Conservation (phyloP, 2,113 vertebrate genomes). For the Nothocercus julius region DNA sequence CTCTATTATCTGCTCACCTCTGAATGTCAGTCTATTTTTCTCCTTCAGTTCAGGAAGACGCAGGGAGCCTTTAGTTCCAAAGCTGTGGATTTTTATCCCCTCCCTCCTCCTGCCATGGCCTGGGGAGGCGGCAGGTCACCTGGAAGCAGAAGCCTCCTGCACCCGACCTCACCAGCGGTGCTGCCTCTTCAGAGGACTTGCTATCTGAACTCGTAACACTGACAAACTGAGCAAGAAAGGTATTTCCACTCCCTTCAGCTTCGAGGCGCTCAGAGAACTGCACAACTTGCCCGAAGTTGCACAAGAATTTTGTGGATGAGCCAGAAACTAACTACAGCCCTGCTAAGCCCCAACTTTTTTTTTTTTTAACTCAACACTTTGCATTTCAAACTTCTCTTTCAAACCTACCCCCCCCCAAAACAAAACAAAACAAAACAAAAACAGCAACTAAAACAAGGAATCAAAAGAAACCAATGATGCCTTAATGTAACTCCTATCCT, state of each 20-base stretch:
- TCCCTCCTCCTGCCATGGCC: background rate
- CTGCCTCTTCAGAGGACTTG: background rate
- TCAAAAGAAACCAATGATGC: background rate
- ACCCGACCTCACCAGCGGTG: background rate
- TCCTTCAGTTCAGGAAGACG: constrained; percentile 33
- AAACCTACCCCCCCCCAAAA: background rate
- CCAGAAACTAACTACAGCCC: background rate
- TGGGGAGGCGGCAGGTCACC: background rate
- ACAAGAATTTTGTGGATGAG: background rate
- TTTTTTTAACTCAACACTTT: background rate
- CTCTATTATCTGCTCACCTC: constrained; percentile 70
- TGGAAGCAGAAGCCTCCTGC: background rate
- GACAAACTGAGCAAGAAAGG: background rate
- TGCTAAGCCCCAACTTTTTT: background rate
- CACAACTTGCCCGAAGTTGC: background rate
- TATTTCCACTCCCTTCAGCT: background rate
- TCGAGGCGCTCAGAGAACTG: background rate
- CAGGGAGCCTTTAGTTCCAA: background rate
- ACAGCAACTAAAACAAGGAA: background rate
- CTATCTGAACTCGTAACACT: background rate
- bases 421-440: background rate
- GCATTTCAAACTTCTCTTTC: background rate
- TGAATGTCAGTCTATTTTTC: constrained; percentile 52
- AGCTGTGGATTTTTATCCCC: background rate
- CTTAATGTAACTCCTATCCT: background rate